These are phyloP conservation scores for Trissolcus brochymenae DNA, from an alignment of 2,888 invertebrate species.

Conservation along the genomic window DNA sequence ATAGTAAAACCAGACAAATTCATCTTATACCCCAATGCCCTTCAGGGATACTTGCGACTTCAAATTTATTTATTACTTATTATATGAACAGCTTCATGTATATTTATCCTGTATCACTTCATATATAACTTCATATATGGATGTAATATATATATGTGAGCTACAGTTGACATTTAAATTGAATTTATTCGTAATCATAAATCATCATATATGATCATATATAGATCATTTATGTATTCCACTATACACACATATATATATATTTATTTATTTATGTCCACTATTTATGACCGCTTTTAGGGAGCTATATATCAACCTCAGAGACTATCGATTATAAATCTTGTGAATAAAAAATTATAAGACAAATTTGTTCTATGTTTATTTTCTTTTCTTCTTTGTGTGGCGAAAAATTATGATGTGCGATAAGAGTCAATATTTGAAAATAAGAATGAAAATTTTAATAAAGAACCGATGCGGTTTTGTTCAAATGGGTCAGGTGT, in stretches of 20 bases:
- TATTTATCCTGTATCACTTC: neutral
- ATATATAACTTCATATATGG: neutral
- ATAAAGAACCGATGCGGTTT: too few species aligned
- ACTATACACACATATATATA: too few species aligned
- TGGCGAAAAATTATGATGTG: neutral
- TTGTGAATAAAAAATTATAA: neutral
- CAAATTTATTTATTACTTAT: neutral
- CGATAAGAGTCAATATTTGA: too few species aligned
- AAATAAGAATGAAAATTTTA: too few species aligned
- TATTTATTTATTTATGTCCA: too few species aligned
- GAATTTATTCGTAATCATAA: too few species aligned
- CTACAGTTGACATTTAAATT: neutral
- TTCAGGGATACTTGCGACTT: neutral
- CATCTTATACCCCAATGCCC: conserved; percentile 4
- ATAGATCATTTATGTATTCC: neutral
- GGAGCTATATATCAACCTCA: neutral
- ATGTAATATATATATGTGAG: neutral
- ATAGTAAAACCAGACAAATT: conserved; percentile 6
- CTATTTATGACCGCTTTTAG: neutral
- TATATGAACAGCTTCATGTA: neutral
- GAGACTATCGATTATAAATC: neutral
- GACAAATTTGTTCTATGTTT: neutral
- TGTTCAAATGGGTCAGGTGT: too few species aligned
- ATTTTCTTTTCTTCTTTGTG: neutral
- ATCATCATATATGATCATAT: neutral